Evolutionary conservation across 2,888 invertebrate species (phyloP).

Genomic region (Nebria salina): DNA sequence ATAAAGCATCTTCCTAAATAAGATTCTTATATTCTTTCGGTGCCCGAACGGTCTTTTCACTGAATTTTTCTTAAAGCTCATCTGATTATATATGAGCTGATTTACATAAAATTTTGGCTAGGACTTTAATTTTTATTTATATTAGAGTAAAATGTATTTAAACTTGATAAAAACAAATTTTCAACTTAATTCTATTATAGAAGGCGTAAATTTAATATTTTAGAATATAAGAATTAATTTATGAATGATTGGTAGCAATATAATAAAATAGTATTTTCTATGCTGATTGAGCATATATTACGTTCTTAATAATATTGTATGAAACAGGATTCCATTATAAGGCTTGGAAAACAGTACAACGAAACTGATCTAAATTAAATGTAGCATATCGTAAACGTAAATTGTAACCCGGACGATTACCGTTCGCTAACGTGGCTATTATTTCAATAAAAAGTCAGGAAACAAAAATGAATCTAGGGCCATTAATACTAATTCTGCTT

Average conservation of each 20-base stretch:
- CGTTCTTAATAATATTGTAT: not conserved
- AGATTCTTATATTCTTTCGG: slow-evolving; percentile 18
- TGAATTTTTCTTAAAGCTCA: not conserved
- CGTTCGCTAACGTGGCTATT: not conserved
- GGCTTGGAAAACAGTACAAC: not conserved
- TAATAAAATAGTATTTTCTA: no score
- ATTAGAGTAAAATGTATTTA: no score
- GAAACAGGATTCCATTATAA: not conserved
- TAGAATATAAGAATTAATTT: no score
- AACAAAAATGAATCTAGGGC: slow-evolving; percentile 8
- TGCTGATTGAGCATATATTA: not conserved
- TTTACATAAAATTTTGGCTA: not conserved
- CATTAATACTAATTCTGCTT: not conserved
- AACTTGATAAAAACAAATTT: no score
- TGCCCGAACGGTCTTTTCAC: not conserved
- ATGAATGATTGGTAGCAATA: no score
- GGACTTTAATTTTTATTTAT: not conserved
- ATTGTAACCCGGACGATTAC: not conserved
- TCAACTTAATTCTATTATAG: no score
- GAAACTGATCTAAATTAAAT: not conserved
- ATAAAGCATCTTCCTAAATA: slow-evolving; percentile 25
- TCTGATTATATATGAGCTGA: not conserved
- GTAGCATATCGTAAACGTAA: not conserved
- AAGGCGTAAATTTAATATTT: no score
- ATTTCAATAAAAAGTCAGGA: slow-evolving; percentile 14